Evolutionary conservation across 2,797 vertebrate species (phyloP).

Genomic region (Anguilla anguilla): DNA sequence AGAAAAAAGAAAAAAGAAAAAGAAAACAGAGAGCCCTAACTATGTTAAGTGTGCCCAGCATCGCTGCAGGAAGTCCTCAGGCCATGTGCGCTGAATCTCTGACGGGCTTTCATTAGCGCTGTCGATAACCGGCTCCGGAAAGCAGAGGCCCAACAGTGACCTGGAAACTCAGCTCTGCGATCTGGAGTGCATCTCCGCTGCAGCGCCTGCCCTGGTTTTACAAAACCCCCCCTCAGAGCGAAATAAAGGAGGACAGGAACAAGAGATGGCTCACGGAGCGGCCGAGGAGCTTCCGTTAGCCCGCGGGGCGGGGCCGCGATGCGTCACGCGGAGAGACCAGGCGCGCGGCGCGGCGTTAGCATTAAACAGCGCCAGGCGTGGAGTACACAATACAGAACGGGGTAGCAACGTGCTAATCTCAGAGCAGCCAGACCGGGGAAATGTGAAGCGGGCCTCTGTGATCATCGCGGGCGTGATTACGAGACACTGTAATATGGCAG

Average conservation of each 20-base stretch:
- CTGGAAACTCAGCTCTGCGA: background rate
- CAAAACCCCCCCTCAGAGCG: background rate
- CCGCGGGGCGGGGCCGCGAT: background rate
- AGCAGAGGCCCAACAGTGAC: background rate
- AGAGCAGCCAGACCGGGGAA: background rate
- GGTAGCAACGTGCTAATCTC: background rate
- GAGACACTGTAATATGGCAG: background rate
- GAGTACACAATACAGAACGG: background rate
- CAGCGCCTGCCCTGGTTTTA: background rate
- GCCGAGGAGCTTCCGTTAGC: background rate
- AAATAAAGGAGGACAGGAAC: background rate
- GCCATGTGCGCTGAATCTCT: background rate
- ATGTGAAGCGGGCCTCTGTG: background rate
- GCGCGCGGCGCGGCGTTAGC: background rate
- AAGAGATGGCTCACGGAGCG: background rate
- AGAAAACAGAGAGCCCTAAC: background rate
- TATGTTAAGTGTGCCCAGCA: background rate
- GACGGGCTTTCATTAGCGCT: background rate
- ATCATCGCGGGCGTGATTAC: background rate
- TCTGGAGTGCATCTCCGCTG: background rate
- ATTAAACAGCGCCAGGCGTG: background rate
- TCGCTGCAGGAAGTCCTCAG: background rate
- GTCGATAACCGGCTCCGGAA: background rate
- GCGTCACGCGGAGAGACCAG: background rate
- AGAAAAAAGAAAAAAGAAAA: background rate